phyloP scores from a whole-genome alignment of 2,888 invertebrate genomes.

The Dendrolimus houi region DNA sequence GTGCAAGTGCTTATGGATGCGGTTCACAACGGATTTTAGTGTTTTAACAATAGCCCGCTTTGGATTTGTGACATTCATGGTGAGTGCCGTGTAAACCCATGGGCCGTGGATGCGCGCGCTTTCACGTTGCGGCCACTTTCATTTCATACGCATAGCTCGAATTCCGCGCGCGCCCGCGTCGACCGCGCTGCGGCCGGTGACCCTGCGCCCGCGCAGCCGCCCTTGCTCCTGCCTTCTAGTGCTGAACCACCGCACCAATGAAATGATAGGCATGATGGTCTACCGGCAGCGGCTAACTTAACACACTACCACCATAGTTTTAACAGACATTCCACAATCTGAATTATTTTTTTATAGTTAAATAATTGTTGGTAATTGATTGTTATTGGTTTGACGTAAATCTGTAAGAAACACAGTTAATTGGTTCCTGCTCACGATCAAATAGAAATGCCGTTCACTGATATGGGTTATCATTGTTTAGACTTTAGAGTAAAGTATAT shows the following conservation, averaged over 20 bases:
- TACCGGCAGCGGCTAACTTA: background rate
- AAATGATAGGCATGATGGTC: slow-evolving; percentile 23
- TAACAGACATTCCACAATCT: background rate
- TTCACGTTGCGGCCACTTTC: slow-evolving; percentile 75
- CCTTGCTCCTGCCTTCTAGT: slow-evolving; percentile 35
- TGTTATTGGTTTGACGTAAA: background rate
- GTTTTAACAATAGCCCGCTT: slow-evolving; percentile 42
- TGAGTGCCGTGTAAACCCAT: slow-evolving; percentile 45
- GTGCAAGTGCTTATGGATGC: slow-evolving; percentile 70
- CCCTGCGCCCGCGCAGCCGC: slow-evolving; percentile 68
- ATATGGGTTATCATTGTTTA: no score
- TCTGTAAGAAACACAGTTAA: no score
- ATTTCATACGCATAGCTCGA: slow-evolving; percentile 75
- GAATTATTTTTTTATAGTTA: background rate
- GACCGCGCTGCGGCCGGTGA: slow-evolving; percentile 70
- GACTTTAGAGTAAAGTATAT: no score
- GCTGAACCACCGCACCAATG: slow-evolving; percentile 24
- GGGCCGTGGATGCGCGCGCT: slow-evolving; percentile 66
- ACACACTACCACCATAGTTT: background rate
- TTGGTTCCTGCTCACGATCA: no score
- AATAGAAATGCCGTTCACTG: no score
- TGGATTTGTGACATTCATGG: slow-evolving; percentile 71
- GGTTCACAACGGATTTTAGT: slow-evolving; percentile 58
- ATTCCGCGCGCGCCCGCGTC: slow-evolving; percentile 66
- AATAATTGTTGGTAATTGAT: background rate